Base-by-base conservation (phyloP, 2,888 invertebrate species). In the Ligdia adustata region DNA sequence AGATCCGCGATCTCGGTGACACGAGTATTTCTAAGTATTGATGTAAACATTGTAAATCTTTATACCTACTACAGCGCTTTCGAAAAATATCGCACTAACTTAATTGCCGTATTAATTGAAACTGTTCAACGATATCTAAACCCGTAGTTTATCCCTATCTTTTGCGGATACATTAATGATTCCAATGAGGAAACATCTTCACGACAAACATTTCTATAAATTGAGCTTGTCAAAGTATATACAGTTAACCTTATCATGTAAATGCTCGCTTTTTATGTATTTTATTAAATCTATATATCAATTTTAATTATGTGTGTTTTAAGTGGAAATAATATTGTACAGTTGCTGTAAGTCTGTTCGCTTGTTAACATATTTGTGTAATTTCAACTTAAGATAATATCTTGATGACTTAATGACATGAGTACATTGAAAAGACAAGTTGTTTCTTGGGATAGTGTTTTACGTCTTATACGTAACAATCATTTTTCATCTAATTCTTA, bases 371-470 rank as follows among this genome's bases (percentile, higher is more conserved):
- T 71, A 11, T 18, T 27, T 37, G 58, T 64, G 72, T 46, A 34
- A 34, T 45, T 45, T 40, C 9, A 28, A 22, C 15, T 35, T 33
- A n/a, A n/a, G n/a, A n/a, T n/a, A n/a, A n/a, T n/a, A n/a, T n/a
- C n/a, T n/a, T n/a, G n/a, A n/a, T n/a, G n/a, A n/a, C n/a, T n/a
- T n/a, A n/a, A n/a, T n/a, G n/a, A n/a, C n/a, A n/a, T n/a, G n/a
- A n/a, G n/a, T n/a, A n/a, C n/a, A n/a, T 64, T 71, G 64, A 71
- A 80, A 78, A 81, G 69, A 74, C 70, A 66, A 63, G 60, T 72
- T 72, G 66, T 69, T 72, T 68, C 70, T 75, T 73, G 62, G 73
- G 69, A 69, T 71, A 58, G 57, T 52, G 42, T 62, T 62, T 54
- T 59, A 43, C 35, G 39, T 47, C 24, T 51, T 33, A 37, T 42